Base-by-base conservation (phyloP, 2,888 invertebrate species). In the Drosophila longiperda region DNA sequence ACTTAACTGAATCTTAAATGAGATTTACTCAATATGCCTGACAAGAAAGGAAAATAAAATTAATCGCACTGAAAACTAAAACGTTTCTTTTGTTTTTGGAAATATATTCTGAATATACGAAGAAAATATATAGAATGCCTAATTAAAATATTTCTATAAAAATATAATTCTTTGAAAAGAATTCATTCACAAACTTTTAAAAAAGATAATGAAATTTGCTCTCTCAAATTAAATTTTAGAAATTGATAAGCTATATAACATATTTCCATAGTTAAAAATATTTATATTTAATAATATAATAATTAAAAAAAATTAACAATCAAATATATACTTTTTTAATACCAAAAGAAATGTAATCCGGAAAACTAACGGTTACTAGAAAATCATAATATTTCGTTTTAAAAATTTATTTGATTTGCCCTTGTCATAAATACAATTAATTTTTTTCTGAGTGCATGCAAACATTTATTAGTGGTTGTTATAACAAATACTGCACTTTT, bases 1-100 rank as follows among this genome's bases (percentile, higher is more conserved):
- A 26, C 32, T 50, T 15, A 42, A 38, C 57, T 64, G 1, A 55
- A 33, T 50, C 55, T 40, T 48, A 2, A 66, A 53, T 66, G 66
- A 40, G 33, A 65, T n/a, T 45, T 36, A 42, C 23, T 52, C 15
- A 34, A 38, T 45, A n/a, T 12, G 32, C 38, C 26, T 1, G 2
- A 23, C 29, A 6, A 42, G 15, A 0, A 32, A 23, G 26, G 26
- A 23, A 29, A 11, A n/a, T n/a, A 12, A 12, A 40, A 40, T 40
- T 20, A 45, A 7, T 12, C 3, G 7, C 12, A 12, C 12, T 12
- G 7, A 20, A n/a, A 42, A 11, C n/a, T 42, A n/a, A 11, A 42
- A 42, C 6, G 42, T 20, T 20, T 8, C 12, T 45, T 20, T 20
- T 45, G 45, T 20, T 20, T 20, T 42, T 42, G 1, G 12, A 42